phyloP scores from a whole-genome alignment of 2,888 invertebrate species.

The Latrodectus hesperus region DNA sequence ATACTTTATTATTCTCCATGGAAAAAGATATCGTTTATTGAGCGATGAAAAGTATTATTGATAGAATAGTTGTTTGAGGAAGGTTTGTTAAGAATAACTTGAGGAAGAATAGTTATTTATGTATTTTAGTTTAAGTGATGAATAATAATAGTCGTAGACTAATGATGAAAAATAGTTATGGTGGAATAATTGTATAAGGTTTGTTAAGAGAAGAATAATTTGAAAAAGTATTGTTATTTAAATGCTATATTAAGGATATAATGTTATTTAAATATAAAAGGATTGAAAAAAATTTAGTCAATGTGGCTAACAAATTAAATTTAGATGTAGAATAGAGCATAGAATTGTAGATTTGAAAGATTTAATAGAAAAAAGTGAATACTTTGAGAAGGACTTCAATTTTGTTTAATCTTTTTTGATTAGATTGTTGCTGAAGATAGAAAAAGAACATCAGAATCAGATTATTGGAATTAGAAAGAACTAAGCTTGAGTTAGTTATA shows the following conservation, averaged over 20 bases:
- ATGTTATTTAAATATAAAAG: not conserved
- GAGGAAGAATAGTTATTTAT: too few relatives aligned
- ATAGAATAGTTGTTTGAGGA: too few relatives aligned
- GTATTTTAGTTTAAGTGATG: too few relatives aligned
- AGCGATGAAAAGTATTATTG: too few relatives aligned
- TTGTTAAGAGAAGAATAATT: too few relatives aligned
- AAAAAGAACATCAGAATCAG: not conserved
- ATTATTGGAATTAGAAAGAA: not conserved
- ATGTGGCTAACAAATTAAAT: conserved; percentile 9
- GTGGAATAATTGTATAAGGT: too few relatives aligned
- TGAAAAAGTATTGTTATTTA: too few relatives aligned
- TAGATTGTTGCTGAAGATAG: not conserved
- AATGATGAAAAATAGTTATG: too few relatives aligned
- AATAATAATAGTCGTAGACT: too few relatives aligned
- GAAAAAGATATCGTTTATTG: too few relatives aligned
- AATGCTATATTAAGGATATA: not conserved
- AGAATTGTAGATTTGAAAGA: conserved; percentile 8
- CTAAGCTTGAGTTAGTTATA: not conserved
- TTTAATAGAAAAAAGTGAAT: not conserved
- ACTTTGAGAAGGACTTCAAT: not conserved
- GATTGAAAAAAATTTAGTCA: not conserved
- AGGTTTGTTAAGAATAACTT: too few relatives aligned
- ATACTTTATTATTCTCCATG: too few relatives aligned
- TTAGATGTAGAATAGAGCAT: not conserved
- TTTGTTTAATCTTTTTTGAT: not conserved